Percentiles rank a stretch among this genome's conserved stretches.
These are phyloP conservation scores for Phenganax marumi DNA, from an alignment of 92 coral and sea anemone species.

Conservation along the genomic window DNA sequence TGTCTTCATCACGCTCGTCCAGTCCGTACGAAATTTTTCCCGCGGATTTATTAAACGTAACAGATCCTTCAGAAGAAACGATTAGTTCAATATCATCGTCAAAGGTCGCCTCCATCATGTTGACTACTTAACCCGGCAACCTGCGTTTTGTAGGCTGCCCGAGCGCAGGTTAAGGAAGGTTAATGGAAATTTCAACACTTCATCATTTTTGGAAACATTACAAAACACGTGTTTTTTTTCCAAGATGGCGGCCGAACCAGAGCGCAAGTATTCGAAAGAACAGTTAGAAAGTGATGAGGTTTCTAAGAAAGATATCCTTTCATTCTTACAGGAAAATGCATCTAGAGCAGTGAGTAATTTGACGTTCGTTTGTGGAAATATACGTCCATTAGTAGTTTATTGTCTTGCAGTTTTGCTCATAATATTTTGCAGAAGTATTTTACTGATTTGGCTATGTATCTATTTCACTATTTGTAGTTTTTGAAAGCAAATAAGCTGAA, in stretches of 20 bases:
- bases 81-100: not conserved
- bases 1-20: not conserved
- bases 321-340: conserved; percentile 87
- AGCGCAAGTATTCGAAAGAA: conserved; percentile 70
- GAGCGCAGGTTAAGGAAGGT: not conserved
- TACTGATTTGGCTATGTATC: no score
- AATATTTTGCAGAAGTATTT: not conserved
- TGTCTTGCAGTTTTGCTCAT: not conserved
- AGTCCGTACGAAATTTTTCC: not conserved
- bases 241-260: conserved; percentile 88
- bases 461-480: conserved; percentile 52
- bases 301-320: conserved; percentile 93
- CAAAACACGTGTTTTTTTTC: not conserved
- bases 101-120: not conserved
- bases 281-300: conserved; percentile 87
- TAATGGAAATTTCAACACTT: not conserved
- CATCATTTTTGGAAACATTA: not conserved
- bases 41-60: not conserved
- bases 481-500: conserved; percentile 85
- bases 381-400: not conserved
- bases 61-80: not conserved
- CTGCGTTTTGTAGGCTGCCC: not conserved
- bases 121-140: not conserved
- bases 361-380: no score
- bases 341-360: conserved; percentile 66